These are phyloP conservation scores for Ceratoteleas bidentatus DNA, from an alignment of 1,140 invertebrate genomes.

Conservation along the genomic window DNA sequence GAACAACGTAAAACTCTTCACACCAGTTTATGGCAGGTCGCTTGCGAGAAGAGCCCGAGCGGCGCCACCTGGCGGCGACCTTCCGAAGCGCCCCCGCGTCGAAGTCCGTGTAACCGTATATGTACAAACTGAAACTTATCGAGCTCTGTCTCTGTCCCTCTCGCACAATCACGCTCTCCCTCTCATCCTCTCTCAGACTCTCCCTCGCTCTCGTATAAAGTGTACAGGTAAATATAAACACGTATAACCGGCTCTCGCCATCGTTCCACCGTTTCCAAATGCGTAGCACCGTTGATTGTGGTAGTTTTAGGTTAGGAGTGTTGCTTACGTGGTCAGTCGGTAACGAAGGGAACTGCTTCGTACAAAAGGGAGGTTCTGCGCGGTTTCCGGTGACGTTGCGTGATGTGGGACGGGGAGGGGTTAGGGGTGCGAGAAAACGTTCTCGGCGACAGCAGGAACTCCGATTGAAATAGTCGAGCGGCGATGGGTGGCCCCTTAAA, in stretches of 20 bases:
- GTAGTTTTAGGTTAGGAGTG: slow-evolving; percentile 9
- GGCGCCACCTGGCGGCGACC: too few relatives aligned
- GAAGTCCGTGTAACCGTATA: slow-evolving; percentile 20
- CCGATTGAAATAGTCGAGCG: slow-evolving; percentile 55
- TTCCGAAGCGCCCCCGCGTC: too few relatives aligned
- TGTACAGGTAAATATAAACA: slow-evolving; percentile 50
- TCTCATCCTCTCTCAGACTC: too few relatives aligned
- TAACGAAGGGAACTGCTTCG: slow-evolving; percentile 12
- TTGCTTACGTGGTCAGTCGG: slow-evolving; percentile 17
- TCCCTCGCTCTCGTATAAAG: slow-evolving; percentile 40
- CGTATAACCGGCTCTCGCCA: slow-evolving; percentile 43
- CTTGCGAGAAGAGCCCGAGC: too few relatives aligned
- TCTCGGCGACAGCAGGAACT: slow-evolving; percentile 45
- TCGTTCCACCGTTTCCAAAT: slow-evolving; percentile 41
- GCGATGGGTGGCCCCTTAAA: slow-evolving; percentile 50
- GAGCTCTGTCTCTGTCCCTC: slow-evolving; percentile 39
- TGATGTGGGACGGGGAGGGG: too few relatives aligned
- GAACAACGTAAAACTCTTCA: too few relatives aligned
- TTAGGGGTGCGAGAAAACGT: slow-evolving; percentile 20
- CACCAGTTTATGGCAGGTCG: too few relatives aligned
- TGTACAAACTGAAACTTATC: slow-evolving; percentile 42
- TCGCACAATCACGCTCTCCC: too few relatives aligned
- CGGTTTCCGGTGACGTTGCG: too few relatives aligned
- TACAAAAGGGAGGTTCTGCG: too few relatives aligned
- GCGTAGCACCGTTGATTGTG: slow-evolving; percentile 29